Evolutionary conservation across 2,888 invertebrate species (phyloP), one percentile per base, ranked within the genome.

Genomic region (Parapristionchus giblindavisi): DNA sequence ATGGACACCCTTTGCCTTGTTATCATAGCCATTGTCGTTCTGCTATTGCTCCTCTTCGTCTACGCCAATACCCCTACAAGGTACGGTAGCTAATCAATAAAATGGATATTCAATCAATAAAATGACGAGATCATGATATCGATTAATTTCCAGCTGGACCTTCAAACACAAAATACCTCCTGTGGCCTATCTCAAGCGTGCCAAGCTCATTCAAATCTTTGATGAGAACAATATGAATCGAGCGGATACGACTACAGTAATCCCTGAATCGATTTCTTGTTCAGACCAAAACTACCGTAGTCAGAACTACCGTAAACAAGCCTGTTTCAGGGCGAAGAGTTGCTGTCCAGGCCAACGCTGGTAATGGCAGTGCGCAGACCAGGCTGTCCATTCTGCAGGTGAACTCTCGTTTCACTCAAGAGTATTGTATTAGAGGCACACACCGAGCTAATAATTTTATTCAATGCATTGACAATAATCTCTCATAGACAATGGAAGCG

Each of bases 321-420:
- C 11, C 17, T n/a, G 8, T 24, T 21, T 43, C 34, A 73, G 73
- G 73, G 73, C n/a, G 8, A 21, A 1, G 60, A 73, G 11, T 61
- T 73, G 17, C 73, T 73, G 32, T 43, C 73, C 6, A 79, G 80
- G n/a, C 85, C 87, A 0, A 75, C 82, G 6, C 70, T 87, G 75
- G 82, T 87, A 43, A 85, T 87, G 85, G 87, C 86, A 0, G 85
- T 87, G 17, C 81, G 87, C 14, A 78, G 87, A 27, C 87, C 87
- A 1, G 87, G 87, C 61, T 87, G 87, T 77, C 75, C 80, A 61
- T 76, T 87, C 21, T 87, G 87, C 70, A 80, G 87, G 54, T 52
- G 5, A 21, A 24, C 34, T 5, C 38, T 38, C 14, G 11, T 21
- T 21, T 24, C 36, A 17, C 43, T 6, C 40, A 48, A 17, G 52